phyloP scores from a whole-genome alignment of 2,113 vertebrate genomes.

The Paraplagusia blochii region DNA sequence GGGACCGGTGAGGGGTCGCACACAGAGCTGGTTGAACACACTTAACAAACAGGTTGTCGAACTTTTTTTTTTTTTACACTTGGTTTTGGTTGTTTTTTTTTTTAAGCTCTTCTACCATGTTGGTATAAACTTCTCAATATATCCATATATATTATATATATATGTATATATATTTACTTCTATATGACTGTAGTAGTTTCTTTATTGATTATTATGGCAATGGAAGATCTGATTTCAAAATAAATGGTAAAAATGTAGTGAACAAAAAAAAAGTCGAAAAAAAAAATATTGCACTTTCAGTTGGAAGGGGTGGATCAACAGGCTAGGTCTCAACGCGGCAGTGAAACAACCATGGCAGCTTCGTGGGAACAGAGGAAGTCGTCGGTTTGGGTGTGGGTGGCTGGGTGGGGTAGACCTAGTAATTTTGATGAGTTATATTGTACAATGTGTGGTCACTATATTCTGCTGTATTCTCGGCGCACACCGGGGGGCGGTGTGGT shows the following conservation, averaged over 20 bases:
- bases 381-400: conserved; percentile 1
- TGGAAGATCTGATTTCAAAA: conserved; percentile 61
- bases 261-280: not conserved
- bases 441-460: conserved; percentile 19
- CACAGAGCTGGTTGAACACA: conserved; percentile 57
- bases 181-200: conserved; percentile 25
- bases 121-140: not conserved
- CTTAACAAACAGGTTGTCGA: conserved; percentile 43
- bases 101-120: conserved; percentile 44
- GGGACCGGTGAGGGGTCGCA: conserved; percentile 45
- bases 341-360: conserved; percentile 29
- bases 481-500: conserved; percentile 10
- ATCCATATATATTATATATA: not conserved
- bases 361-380: conserved; percentile 29
- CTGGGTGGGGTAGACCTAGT: conserved; percentile 1
- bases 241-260: conserved; percentile 15
- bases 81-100: conserved; percentile 46
- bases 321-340: conserved; percentile 41
- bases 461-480: conserved; percentile 15
- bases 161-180: conserved; percentile 28
- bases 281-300: conserved; percentile 59
- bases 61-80: not conserved
- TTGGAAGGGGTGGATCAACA: conserved; percentile 25
- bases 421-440: conserved; percentile 20
- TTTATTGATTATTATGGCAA: not conserved